Conservation (phyloP, 2,888 invertebrate genomes). For the Phlogophora meticulosa region DNA sequence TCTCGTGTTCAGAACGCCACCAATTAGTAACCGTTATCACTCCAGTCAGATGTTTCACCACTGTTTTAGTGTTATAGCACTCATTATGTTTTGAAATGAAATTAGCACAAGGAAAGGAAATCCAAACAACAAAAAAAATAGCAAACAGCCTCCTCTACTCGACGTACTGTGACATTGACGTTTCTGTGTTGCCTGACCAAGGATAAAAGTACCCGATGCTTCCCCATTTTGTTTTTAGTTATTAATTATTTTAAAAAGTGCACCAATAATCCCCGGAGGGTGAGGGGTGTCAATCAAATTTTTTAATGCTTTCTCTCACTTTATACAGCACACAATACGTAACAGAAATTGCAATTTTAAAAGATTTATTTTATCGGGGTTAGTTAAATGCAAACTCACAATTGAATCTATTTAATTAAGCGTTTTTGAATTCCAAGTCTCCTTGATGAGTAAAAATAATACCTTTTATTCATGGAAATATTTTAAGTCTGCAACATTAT, state of each 20-base stretch:
- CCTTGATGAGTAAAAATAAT: no score
- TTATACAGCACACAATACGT: no score
- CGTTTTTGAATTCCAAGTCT: no score
- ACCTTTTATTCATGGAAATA: neutral
- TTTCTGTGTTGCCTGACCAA: slow-evolving; percentile 46
- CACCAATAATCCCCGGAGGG: no score
- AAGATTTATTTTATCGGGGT: no score
- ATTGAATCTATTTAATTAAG: no score
- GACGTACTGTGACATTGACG: slow-evolving; percentile 61
- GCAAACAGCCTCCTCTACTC: slow-evolving; percentile 51
- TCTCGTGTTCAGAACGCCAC: slow-evolving; percentile 37
- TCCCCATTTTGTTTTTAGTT: no score
- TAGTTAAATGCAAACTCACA: no score
- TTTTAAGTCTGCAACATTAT: slow-evolving; percentile 26
- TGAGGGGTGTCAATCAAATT: no score
- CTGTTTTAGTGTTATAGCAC: slow-evolving; percentile 43
- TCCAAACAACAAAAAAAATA: slow-evolving; percentile 61
- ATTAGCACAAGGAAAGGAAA: slow-evolving; percentile 59
- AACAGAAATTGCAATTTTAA: no score
- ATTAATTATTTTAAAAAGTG: no score
- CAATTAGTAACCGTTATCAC: slow-evolving; percentile 43
- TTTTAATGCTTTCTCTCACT: no score
- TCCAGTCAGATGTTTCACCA: slow-evolving; percentile 44
- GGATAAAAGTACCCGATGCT: neutral
- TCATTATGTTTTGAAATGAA: slow-evolving; percentile 60